Evolutionary conservation across 53 echinoderm and acorn worm genomes (phyloP), one percentile per base, ranked within the genome.

Genomic region (Crossaster papposus): DNA sequence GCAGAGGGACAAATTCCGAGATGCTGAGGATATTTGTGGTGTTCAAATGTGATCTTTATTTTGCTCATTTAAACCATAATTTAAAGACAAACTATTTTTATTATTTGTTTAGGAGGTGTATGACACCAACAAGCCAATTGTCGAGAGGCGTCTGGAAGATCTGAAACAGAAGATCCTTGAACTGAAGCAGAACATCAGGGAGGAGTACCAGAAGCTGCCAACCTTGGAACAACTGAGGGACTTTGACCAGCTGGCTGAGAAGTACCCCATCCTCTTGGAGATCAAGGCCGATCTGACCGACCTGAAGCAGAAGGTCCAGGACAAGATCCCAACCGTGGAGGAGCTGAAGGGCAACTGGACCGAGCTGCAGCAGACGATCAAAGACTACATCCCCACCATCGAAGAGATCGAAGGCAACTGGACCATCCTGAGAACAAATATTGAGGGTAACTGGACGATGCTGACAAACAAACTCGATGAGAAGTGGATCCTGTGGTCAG

Each of bases 161-260:
- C 85, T 97, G 15, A 95, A 84, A 51, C 28, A 79, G 74, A 97
- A 97, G 91, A 88, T 97, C 31, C 68, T 81, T 36, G 93, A 95
- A 33, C 86, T 92, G 15, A 89, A 89, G 85, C 82, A 89, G 51
- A 91, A 94, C 72, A 93, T 96, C 53, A 83, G 58, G 36, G 70
- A 83, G 58, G 90, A 90, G 81, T 82, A 82, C 78, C 83, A 89
- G 76, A 82, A 89, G 54, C 81, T 77, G 14, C 82, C 82, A 14
- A 89, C 82, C 30, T 77, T 64, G 26, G 82, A 75, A 28, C 82
- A 89, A 54, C 77, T 65, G 64, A 62, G 63, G 53, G 78, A 82
- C 70, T 68, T 72, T n/a, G 78, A 89, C 17, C 75, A 89, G 65
- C 63, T 91, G 29, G 51, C 72, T 31, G 79, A 83, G 63, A 78